Base-by-base conservation (phyloP, 2,888 invertebrate species). In the Ormia ochracea region DNA sequence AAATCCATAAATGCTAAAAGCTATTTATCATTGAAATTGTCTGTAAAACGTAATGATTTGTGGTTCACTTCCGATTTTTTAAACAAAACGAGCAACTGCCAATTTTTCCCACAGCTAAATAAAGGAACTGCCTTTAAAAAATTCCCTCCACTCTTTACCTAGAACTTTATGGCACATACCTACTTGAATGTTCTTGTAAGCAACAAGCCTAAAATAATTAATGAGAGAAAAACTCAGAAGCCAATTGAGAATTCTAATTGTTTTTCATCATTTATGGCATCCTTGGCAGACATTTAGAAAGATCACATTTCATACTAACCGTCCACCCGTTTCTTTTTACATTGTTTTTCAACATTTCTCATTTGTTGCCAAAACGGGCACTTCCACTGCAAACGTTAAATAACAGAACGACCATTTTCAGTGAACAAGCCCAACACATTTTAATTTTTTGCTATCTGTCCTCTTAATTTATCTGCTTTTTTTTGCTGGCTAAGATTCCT, bases 161-260 rank as follows among this genome's bases (percentile, higher is more conserved):
- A 58, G 17, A 33, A 45, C 36, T 45, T 43, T 58, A 26, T 28
- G n/a, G n/a, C n/a, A n/a, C n/a, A n/a, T n/a, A n/a, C n/a, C n/a
- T n/a, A n/a, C n/a, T n/a, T 4, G 43, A 28, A 33, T 12, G 28
- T 5, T 54, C 54, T 23, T 14, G 2, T 12, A 12, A 23, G 2
- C 43, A 38, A 41, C 14, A 56, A 45, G 19, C 19, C 41, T 48
- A 10, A 17, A 28, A 63, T 41, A 61, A 52, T 63, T 17, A 41
- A 56, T 19, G 38, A 52, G 43, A 19, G 19, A 73, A 63, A 33
- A 38, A 26, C 38, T 38, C 54, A 21, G 68, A 48, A 63, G 33
- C 38, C 78, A 80, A 76, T 69, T 65, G 78, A 81, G 82, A 82
- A 81, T 82, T 82, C 80, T 82, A 81, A 82, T 82, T 81, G 82